These are phyloP conservation scores for Felis chaus DNA, from an alignment of 2,113 vertebrate species.

Conservation along the genomic window DNA sequence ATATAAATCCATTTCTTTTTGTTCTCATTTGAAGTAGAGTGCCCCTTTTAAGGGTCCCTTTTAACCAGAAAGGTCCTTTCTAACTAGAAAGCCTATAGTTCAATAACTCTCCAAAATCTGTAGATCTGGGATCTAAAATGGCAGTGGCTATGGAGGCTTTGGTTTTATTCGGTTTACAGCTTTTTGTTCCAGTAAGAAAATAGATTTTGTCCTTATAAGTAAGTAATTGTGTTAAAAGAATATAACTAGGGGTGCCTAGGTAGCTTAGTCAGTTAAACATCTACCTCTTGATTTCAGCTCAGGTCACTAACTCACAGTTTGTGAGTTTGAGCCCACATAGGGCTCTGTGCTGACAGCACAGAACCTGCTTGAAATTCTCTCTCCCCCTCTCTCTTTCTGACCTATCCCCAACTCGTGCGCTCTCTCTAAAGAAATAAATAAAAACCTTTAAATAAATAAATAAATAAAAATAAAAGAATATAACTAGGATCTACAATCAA, in stretches of 20 bases:
- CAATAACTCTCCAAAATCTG: background rate
- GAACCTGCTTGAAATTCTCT: too few species aligned
- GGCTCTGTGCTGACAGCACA: too few species aligned
- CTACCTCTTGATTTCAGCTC: too few species aligned
- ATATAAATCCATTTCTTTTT: background rate
- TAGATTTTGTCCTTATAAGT: background rate
- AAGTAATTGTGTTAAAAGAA: background rate
- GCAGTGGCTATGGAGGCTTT: background rate
- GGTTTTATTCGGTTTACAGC: background rate
- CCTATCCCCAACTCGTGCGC: too few species aligned
- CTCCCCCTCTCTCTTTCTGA: too few species aligned
- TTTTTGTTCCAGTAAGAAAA: background rate
- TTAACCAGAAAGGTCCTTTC: background rate
- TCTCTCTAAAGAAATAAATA: too few species aligned
- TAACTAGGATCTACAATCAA: background rate
- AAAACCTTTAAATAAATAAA: too few species aligned
- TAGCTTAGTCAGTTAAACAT: too few species aligned
- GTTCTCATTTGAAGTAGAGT: background rate
- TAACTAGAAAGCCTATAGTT: background rate
- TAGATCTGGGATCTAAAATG: background rate
- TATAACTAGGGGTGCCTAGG: background rate
- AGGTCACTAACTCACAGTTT: too few species aligned
- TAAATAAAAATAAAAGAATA: background rate
- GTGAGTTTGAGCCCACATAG: too few species aligned
- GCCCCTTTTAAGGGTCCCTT: background rate